Conservation (phyloP, 2,797 vertebrate species). For the Helicolenus hilgendorfi region DNA sequence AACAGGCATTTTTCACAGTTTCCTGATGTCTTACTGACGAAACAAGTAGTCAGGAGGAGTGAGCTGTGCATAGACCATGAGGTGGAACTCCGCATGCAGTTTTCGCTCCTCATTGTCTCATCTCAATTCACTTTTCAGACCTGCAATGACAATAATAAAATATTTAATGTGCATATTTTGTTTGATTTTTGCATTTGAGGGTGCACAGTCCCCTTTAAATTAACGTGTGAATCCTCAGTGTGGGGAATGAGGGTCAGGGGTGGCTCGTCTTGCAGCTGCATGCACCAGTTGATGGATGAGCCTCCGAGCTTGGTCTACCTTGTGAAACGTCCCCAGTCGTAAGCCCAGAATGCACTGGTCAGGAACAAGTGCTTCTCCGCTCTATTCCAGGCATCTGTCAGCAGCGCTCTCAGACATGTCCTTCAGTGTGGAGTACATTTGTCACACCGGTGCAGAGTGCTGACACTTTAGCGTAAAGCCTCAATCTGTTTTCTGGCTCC, state of each 20-base stretch:
- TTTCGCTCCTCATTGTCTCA: background rate
- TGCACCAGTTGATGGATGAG: conserved; percentile 80
- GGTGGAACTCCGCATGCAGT: background rate
- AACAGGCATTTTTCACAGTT: background rate
- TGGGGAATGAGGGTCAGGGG: conserved; percentile 23
- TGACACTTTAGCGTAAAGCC: conserved; percentile 41
- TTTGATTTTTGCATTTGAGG: background rate
- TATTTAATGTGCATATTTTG: background rate
- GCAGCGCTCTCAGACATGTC: conserved; percentile 42
- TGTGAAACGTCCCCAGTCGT: conserved; percentile 49
- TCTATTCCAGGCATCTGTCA: conserved; percentile 73
- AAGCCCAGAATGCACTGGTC: conserved; percentile 67
- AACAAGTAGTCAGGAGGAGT: background rate
- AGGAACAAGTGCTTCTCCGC: conserved; percentile 62
- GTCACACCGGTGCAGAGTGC: conserved; percentile 59
- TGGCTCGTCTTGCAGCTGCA: conserved; percentile 20
- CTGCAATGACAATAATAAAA: background rate
- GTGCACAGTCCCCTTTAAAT: conserved; percentile 1
- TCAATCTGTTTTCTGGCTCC: conserved; percentile 20
- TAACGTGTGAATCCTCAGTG: background rate
- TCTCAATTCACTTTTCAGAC: conserved; percentile 12
- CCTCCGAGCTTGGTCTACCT: conserved; percentile 53
- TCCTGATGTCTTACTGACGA: background rate
- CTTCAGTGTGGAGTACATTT: conserved; percentile 68
- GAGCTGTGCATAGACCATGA: background rate